These are phyloP conservation scores for Lasiurus borealis DNA, from an alignment of 2,113 vertebrate genomes.

Conservation along the genomic window DNA sequence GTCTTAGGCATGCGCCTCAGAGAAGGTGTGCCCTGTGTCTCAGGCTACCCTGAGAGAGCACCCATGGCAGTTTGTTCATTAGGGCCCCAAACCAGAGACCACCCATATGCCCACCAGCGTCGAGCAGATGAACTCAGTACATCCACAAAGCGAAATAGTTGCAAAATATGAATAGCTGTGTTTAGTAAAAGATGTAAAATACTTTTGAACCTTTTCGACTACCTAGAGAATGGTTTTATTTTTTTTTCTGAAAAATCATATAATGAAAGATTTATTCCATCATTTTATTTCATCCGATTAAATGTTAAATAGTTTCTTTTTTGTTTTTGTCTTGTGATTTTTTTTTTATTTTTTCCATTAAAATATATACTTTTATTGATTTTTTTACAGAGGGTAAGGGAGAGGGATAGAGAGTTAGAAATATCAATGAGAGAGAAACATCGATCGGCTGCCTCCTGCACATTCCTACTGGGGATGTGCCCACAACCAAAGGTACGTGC, in stretches of 20 bases:
- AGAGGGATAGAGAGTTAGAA: no score
- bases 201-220: not conserved
- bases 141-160: not conserved
- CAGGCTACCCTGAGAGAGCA: not conserved
- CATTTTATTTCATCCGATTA: not conserved
- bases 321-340: no score
- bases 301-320: conserved; percentile 14
- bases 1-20: not conserved
- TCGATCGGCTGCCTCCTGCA: no score
- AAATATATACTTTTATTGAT: no score
- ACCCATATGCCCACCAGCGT: not conserved
- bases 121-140: not conserved
- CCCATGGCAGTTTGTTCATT: not conserved
- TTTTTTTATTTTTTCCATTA: no score
- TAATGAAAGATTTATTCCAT: conserved; percentile 20
- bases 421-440: no score
- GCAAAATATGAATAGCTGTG: not conserved
- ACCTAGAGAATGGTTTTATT: not conserved
- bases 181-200: not conserved
- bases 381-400: no score
- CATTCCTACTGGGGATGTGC: no score
- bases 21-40: not conserved
- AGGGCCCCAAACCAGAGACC: not conserved
- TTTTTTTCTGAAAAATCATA: conserved; percentile 4
- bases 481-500: no score